phyloP scores from a whole-genome alignment of 1,140 invertebrate species.

The Drosophila nigrodunni region DNA sequence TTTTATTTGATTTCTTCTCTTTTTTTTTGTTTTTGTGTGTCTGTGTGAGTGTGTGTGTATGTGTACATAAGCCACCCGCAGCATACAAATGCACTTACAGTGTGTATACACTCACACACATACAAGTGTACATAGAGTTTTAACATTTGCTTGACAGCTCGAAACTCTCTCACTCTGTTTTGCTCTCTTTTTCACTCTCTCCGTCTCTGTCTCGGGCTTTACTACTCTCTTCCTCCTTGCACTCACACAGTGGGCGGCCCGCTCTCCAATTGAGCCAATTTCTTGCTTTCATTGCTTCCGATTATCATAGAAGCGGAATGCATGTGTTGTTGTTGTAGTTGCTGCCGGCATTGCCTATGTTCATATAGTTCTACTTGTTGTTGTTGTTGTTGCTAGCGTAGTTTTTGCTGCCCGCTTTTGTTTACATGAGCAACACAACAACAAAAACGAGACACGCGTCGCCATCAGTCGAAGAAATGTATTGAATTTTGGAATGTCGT shows the following conservation, averaged over 20 bases:
- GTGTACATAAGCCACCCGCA: conserved; percentile 43
- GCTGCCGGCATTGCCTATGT: conserved; percentile 40
- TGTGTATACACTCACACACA: conserved; percentile 37
- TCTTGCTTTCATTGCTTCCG: conserved; percentile 77
- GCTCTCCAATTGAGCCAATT: conserved; percentile 81
- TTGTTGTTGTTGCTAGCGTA: conserved; percentile 29
- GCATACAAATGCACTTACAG: conserved; percentile 45
- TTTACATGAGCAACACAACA: conserved; percentile 45
- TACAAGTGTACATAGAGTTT: conserved; percentile 26
- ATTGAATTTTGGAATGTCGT: conserved; percentile 27
- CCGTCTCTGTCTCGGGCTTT: background rate
- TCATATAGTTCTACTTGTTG: conserved; percentile 44
- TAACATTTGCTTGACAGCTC: conserved; percentile 33
- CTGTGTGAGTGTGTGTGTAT: conserved; percentile 8
- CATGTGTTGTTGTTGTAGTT: conserved; percentile 15
- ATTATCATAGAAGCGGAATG: conserved; percentile 67
- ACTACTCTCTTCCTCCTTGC: conserved; percentile 12
- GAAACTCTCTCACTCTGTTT: conserved; percentile 24
- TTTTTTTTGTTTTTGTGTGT: conserved; percentile 17
- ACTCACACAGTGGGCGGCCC: conserved; percentile 51
- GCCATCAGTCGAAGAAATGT: conserved; percentile 16
- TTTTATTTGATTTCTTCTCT: too few relatives aligned
- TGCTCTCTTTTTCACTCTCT: conserved; percentile 17
- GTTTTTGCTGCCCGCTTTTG: conserved; percentile 32
- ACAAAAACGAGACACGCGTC: conserved; percentile 27